Evolutionary conservation across 2,113 vertebrate species (phyloP), one percentile per base, ranked within the genome.

Genomic region (Penelope pileata): DNA sequence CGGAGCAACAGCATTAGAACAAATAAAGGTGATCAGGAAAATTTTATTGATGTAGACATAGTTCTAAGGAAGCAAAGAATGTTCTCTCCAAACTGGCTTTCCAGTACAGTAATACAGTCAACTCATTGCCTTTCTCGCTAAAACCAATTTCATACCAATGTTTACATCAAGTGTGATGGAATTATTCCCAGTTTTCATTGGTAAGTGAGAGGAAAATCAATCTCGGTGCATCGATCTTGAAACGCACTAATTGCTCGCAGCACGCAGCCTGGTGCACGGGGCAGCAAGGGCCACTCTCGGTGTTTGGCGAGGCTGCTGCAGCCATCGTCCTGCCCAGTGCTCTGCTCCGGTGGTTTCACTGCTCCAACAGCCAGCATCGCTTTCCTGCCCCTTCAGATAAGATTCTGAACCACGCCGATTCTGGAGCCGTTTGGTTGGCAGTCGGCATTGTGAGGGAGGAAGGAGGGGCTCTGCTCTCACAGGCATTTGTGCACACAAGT

Each of bases 141-240:
- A 76, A 85, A 66, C 62, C 27, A 75, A 29, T 87, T 93, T 94
- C 86, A 54, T 81, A 68, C 36, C 72, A 58, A 77, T 88, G 70
- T 93, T 86, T 93, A 45, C 74, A 86, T 80, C 92, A 93, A 32
- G 43, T 74, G 83, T 62, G 90, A 66, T 73, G 73, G 74, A 95
- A 93, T 96, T 91, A 88, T 77, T 82, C 62, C 67, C 53, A 62
- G 86, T 79, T 94, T 86, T 91, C 75, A 62, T 47, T 1, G 13
- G 38, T 87, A 84, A 91, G 67, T 43, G 77, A 93, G 89, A 92
- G 45, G 58, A 88, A 85, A 92, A 95, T 93, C 62, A 76, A 80
- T 93, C 3, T 10, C 22, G 75, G 17, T 8, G 1, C 66, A 80
- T 93, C 0, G 18, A 95, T 83, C 73, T 91, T 14, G 13, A 79